phyloP scores from a whole-genome alignment of 2,113 vertebrate species.

The Toxotes jaculatrix region DNA sequence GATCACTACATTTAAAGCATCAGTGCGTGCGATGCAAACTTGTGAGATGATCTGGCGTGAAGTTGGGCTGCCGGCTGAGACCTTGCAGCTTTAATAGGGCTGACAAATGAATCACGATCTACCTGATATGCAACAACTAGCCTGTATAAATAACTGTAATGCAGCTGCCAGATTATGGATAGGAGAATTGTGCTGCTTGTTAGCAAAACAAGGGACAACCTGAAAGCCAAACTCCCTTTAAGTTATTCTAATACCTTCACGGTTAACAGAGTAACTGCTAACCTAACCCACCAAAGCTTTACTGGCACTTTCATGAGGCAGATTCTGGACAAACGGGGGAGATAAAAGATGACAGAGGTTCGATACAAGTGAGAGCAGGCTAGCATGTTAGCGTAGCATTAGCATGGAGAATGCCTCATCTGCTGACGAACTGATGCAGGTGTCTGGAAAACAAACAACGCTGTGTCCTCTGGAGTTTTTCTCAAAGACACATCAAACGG shows the following conservation, averaged over 20 bases:
- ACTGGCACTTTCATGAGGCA: background rate
- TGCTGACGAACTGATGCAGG: background rate
- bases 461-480: background rate
- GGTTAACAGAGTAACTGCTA: background rate
- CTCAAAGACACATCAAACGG: fast-evolving
- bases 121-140: too few relatives aligned
- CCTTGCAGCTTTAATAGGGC: background rate
- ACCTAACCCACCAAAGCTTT: background rate
- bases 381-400: slow-evolving; percentile 69
- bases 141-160: background rate
- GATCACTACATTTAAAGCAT: background rate
- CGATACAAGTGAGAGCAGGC: background rate
- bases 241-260: background rate
- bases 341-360: background rate
- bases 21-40: background rate
- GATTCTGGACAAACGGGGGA: background rate
- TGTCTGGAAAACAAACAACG: background rate
- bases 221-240: background rate
- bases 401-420: background rate
- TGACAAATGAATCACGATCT: background rate
- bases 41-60: background rate
- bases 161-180: background rate
- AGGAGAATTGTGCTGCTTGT: background rate
- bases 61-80: background rate
- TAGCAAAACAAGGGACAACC: background rate